Evolutionary conservation across 2,888 invertebrate species (phyloP), one percentile per base, ranked within the genome.

Genomic region (Galerucella calmariensis): DNA sequence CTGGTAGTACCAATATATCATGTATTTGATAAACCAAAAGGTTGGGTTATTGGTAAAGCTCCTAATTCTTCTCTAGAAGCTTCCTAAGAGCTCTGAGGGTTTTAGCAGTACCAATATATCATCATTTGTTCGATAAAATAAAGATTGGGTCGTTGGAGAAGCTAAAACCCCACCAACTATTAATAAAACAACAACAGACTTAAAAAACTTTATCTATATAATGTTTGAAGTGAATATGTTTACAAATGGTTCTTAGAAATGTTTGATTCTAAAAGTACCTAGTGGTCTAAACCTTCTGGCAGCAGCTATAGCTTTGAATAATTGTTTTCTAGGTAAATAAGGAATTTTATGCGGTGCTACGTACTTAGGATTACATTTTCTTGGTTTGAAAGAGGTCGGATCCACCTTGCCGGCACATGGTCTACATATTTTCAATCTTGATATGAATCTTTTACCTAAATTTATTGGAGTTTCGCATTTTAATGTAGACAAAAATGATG

Each of bases 361-460:
- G n/a, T 27, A 27, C 16, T 35, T 27, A 5, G 11, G 27, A 2
- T n/a, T 61, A 35, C 61, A 61, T 35, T 35, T 27, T 12, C 12
- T 14, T 35, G 14, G 6, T 35, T 12, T 61, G 8, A 58, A 20
- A 58, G 56, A 4, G 0, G 35, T 14, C 6, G 8, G 4, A 11
- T 27, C 0, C 12, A 14, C n/a, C 12, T 24, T 35, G 4, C 14
- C 35, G 12, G 12, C 35, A n/a, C 61, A 61, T 12, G 27, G 27
- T 27, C 27, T 27, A 61, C 61, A 61, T 27, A 61, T 61, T 61
- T 61, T 61, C 61, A 61, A 12, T 35, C 35, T 27, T 1, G 27
- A 35, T 12, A 35, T 35, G 35, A 61, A 61, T 61, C 61, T 27
- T 61, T 24, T 61, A 11, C 27, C 9, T 8, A 9, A 8, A 20